A percentile compares a stretch with the other conserved stretches of the same genome.
Evolutionary conservation across 2,888 invertebrate species (phyloP).

Genomic region (Ellobium chinense): DNA sequence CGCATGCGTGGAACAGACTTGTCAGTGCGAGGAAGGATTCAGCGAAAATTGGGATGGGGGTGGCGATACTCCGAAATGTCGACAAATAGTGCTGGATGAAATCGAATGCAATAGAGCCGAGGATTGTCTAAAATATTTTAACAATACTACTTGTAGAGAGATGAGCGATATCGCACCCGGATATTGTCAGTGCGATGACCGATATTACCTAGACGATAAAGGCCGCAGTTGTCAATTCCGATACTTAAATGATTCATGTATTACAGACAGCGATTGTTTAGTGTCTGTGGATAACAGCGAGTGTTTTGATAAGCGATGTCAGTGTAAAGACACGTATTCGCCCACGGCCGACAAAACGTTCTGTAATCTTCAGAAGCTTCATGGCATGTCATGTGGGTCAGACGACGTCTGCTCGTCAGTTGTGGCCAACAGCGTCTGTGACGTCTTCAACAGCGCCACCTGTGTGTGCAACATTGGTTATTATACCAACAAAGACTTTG

Average conservation of each 20-base stretch:
- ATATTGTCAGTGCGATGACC: neutral
- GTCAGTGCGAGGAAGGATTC: neutral
- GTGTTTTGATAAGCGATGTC: neutral
- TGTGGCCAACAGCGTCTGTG: conserved; percentile 1
- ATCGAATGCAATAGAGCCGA: neutral
- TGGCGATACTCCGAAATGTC: neutral
- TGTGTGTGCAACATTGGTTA: conserved; percentile 38
- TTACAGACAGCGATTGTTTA: neutral
- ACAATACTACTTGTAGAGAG: conserved; percentile 12
- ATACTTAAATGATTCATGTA: neutral
- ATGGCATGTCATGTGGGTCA: neutral
- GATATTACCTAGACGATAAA: neutral
- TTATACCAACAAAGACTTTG: neutral
- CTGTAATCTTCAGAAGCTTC: neutral
- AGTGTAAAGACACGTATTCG: neutral
- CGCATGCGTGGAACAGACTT: neutral
- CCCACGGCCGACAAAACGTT: neutral
- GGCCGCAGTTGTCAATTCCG: neutral
- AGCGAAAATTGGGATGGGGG: neutral
- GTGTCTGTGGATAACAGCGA: neutral
- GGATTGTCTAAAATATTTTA: neutral
- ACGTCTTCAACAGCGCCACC: neutral
- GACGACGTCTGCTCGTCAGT: neutral
- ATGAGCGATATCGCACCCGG: neutral
- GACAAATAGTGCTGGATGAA: neutral